A percentile compares a stretch with the other conserved stretches of the same genome.
These are phyloP conservation scores for Heliconius hermathena DNA, from an alignment of 1,140 invertebrate genomes.

Conservation along the genomic window DNA sequence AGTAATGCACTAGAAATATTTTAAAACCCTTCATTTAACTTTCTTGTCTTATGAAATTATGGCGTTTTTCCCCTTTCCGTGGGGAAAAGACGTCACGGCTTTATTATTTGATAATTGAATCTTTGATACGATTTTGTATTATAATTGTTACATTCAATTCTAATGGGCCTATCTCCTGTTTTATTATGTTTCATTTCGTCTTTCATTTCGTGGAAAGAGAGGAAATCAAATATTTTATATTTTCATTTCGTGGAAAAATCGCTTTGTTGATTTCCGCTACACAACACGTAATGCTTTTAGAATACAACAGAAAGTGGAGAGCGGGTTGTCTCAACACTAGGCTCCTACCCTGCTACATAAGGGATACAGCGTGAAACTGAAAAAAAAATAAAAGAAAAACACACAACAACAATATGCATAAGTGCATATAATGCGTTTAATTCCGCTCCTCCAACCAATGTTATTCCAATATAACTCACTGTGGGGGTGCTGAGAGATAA, in stretches of 20 bases:
- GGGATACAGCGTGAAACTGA: not conserved
- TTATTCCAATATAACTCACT: conserved; percentile 39
- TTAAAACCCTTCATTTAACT: not conserved
- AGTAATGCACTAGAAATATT: not conserved
- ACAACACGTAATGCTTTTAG: not conserved
- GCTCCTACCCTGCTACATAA: not conserved
- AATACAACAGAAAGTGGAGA: not conserved
- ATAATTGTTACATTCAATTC: not conserved
- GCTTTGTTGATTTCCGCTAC: not conserved
- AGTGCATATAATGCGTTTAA: conserved; percentile 18
- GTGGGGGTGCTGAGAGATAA: conserved; percentile 40
- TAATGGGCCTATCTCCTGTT: not conserved
- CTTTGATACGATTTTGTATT: conserved; percentile 7
- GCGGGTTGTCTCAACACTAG: not conserved
- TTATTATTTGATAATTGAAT: conserved; percentile 13
- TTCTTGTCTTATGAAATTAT: conserved; percentile 1
- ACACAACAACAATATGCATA: not conserved
- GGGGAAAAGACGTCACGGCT: not conserved
- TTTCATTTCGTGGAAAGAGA: not conserved
- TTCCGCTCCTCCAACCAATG: conserved; percentile 35
- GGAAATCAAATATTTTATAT: too few relatives aligned
- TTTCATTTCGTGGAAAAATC: not conserved
- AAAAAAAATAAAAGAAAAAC: not conserved
- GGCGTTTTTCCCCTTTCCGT: not conserved
- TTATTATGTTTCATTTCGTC: not conserved